phyloP scores from a whole-genome alignment of 2,113 vertebrate species.

The Tragelaphus imberbis region DNA sequence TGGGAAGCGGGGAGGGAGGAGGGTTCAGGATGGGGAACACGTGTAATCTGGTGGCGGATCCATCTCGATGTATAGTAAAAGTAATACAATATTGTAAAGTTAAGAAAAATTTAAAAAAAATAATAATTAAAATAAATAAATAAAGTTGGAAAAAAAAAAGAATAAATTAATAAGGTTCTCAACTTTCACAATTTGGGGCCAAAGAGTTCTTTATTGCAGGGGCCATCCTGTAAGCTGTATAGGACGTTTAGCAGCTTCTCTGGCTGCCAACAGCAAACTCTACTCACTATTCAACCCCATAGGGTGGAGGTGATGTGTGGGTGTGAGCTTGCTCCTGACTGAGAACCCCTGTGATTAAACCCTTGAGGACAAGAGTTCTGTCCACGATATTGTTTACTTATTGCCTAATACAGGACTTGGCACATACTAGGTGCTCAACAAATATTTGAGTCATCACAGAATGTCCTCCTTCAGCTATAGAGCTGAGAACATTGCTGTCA shows the following conservation, averaged over 20 bases:
- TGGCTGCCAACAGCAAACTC: not conserved
- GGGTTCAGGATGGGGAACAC: too few relatives aligned
- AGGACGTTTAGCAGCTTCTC: not conserved
- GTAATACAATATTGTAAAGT: too few relatives aligned
- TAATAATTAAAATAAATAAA: too few relatives aligned
- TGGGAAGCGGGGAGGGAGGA: too few relatives aligned
- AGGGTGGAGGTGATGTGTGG: not conserved
- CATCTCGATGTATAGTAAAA: too few relatives aligned
- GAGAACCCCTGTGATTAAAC: not conserved
- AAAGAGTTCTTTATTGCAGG: too few relatives aligned
- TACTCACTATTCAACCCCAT: not conserved
- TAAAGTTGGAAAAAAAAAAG: too few relatives aligned
- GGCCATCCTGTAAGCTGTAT: rapidly evolving
- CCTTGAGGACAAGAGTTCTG: not conserved
- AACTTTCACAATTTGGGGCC: not conserved
- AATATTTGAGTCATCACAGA: not conserved
- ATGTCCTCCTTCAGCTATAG: not conserved
- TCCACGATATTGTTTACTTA: not conserved
- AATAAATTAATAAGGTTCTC: not conserved
- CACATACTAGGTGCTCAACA: not conserved
- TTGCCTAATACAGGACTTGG: not conserved
- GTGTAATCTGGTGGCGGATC: too few relatives aligned
- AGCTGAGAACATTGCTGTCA: not conserved
- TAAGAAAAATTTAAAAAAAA: too few relatives aligned
- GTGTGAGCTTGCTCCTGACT: not conserved